A percentile compares a stretch with the other conserved stretches of the same genome.
phyloP scores from a whole-genome alignment of 2,797 vertebrate species.

The Masticophis lateralis region DNA sequence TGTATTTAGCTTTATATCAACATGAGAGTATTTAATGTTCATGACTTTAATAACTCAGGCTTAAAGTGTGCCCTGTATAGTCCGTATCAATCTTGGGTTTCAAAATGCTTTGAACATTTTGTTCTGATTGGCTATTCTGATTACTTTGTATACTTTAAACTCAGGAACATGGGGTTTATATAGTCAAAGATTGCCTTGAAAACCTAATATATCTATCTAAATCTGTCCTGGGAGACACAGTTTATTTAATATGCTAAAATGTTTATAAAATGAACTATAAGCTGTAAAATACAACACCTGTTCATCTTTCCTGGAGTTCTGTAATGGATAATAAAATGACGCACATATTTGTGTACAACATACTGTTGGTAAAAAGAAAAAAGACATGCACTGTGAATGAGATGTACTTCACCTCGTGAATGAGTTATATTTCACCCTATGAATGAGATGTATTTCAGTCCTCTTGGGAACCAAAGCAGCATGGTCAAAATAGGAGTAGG shows the following conservation, averaged over 20 bases:
- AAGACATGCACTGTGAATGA: not conserved
- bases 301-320: not conserved
- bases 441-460: not conserved
- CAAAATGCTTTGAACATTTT: slow-evolving; percentile 4
- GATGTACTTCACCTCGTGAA: not conserved
- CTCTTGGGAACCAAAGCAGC: not conserved
- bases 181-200: not conserved
- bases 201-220: not conserved
- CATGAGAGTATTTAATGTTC: not conserved
- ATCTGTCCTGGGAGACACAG: not conserved
- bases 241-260: slow-evolving; percentile 6
- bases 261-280: not conserved
- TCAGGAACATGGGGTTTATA: not conserved
- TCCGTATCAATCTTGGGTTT: not conserved
- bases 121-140: not conserved
- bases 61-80: not conserved
- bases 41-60: not conserved
- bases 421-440: not conserved
- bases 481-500: not conserved
- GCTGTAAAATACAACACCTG: not conserved
- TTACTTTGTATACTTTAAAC: slow-evolving; percentile 3
- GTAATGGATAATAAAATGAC: not conserved
- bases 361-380: not conserved
- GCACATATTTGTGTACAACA: not conserved
- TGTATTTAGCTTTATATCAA: not conserved